Evolutionary conservation across 2,113 vertebrate genomes (phyloP).

Genomic region (Hirundichthys speculiger): DNA sequence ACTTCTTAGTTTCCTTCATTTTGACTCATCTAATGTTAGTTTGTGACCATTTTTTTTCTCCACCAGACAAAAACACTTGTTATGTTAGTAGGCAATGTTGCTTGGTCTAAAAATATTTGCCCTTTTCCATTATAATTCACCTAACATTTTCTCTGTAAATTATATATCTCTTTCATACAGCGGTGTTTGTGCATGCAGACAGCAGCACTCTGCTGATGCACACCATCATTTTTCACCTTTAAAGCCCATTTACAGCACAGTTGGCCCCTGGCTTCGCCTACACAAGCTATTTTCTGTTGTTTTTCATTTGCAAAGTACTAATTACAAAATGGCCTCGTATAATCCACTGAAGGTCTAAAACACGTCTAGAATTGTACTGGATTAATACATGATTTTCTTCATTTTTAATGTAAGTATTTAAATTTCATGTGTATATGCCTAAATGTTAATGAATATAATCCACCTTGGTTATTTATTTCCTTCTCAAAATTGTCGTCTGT

Average conservation of each 20-base stretch:
- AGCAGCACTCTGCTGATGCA: constrained; percentile 24
- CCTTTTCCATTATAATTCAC: constrained; percentile 35
- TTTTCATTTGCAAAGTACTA: constrained; percentile 55
- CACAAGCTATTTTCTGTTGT: constrained; percentile 61
- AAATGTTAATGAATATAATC: too few relatives aligned
- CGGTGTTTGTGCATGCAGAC: constrained; percentile 3
- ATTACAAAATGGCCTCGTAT: constrained; percentile 39
- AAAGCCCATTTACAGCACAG: constrained; percentile 47
- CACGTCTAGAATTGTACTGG: not conserved
- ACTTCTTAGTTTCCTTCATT: not conserved
- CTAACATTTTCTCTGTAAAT: constrained; percentile 20
- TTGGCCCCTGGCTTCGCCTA: constrained; percentile 54
- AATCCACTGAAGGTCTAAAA: not conserved
- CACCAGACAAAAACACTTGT: not conserved
- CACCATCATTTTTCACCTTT: constrained; percentile 58
- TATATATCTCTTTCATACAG: constrained; percentile 7
- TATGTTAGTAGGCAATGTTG: constrained; percentile 4
- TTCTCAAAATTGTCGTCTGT: too few relatives aligned
- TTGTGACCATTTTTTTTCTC: constrained; percentile 4
- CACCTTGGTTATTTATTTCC: too few relatives aligned
- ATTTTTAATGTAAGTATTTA: too few relatives aligned
- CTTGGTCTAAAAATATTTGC: constrained; percentile 26
- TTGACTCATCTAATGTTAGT: not conserved
- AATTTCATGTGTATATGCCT: too few relatives aligned
- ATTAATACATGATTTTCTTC: too few relatives aligned